phyloP scores from a whole-genome alignment of 2,113 vertebrate species.

The Tilapia sparmanii region DNA sequence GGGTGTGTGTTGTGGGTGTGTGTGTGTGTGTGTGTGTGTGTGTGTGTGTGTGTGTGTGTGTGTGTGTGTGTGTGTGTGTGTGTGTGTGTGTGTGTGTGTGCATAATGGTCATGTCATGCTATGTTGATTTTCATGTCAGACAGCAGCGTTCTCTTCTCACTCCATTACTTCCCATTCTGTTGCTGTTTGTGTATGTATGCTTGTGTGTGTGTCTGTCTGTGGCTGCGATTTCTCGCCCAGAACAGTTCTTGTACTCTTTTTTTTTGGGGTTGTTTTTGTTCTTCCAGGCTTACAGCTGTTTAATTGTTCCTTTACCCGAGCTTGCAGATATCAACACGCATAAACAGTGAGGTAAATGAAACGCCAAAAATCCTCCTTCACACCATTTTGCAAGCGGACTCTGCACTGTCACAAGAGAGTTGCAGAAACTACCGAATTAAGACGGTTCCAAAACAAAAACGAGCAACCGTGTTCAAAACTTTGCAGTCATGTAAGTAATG shows the following conservation, averaged over 20 bases:
- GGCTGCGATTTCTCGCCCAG: constrained; percentile 11
- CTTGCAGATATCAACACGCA: neutral
- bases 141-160: constrained; percentile 55
- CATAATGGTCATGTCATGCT: constrained; percentile 47
- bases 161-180: constrained; percentile 59
- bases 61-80: neutral
- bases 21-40: neutral
- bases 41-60: neutral
- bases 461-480: neutral
- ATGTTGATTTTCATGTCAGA: constrained; percentile 62
- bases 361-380: neutral
- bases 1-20: neutral
- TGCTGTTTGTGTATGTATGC: neutral
- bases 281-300: constrained; percentile 42
- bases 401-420: neutral
- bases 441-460: constrained; percentile 7
- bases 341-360: constrained; percentile 17
- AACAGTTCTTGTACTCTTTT: constrained; percentile 9
- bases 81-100: neutral
- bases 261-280: neutral
- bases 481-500: neutral
- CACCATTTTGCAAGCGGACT: constrained; percentile 23
- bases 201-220: constrained; percentile 1
- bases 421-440: constrained; percentile 13
- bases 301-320: constrained; percentile 34